These are phyloP conservation scores for Axinella damicornis DNA, from an alignment of 37 sponge, comb jelly and placozoan species.

Conservation along the genomic window DNA sequence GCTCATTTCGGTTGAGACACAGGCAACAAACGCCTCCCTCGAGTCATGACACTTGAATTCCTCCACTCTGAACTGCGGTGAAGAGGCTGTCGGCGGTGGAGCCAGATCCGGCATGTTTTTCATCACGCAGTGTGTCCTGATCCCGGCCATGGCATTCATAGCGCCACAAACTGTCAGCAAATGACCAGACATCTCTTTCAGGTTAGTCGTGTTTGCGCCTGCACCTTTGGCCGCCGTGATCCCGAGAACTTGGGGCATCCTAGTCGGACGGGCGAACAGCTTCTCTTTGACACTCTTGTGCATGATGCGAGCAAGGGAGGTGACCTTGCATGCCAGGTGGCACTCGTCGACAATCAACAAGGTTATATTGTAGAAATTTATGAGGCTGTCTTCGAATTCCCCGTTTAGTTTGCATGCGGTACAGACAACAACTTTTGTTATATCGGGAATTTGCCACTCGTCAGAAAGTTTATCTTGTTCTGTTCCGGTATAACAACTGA, in stretches of 20 bases:
- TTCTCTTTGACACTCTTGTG: not conserved
- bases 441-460: no score
- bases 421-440: slow-evolving; percentile 3
- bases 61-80: no score
- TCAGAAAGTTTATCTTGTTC: not conserved
- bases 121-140: no score
- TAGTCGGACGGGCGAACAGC: not conserved
- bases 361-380: not conserved
- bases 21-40: not conserved
- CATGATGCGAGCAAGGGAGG: not conserved
- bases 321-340: not conserved
- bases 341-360: slow-evolving; percentile 3
- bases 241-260: not conserved
- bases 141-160: not conserved
- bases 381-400: not conserved
- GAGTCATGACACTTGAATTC: not conserved
- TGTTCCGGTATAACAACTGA: not conserved
- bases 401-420: slow-evolving; percentile 1
- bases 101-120: no score
- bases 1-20: not conserved
- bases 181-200: not conserved
- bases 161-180: not conserved
- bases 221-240: not conserved
- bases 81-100: no score
- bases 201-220: not conserved